Base-by-base conservation (phyloP, 2,888 invertebrate genomes). In the Beris morrisii region DNA sequence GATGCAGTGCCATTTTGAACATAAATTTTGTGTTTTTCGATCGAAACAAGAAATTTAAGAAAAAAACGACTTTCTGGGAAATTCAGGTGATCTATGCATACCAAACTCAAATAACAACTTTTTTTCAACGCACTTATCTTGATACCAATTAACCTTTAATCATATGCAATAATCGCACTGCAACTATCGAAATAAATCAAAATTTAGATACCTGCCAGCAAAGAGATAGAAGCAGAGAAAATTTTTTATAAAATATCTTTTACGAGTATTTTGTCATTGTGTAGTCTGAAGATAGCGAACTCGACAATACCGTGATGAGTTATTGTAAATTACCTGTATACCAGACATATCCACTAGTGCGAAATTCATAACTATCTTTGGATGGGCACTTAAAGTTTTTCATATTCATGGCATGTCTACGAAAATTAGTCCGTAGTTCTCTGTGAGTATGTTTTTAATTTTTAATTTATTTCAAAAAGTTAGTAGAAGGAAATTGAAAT, bases 81-180 rank as follows among this genome's bases (percentile, higher is more conserved):
- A 22, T 22, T 22, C 22, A 22, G 22, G 22, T 22, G 22, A 22
- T 22, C 22, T 2, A 22, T 22, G 13, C 15, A 52, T 15, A 11
- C 15, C 52, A 15, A 11, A 28, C 52, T 1, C 22, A 28, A 52
- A 67, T 66, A 66, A 52, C 75, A 75, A 74, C 74, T 74, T 76
- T 78, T 80, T 79, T 80, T 80, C 80, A 80, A 79, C 78, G 80
- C 73, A 80, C 76, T 79, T 78, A 79, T 79, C 79, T 79, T 78
- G 78, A 79, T n/a, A 76, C 75, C 79, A 80, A 80, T 80, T 79
- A 79, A 80, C 79, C 80, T 79, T 79, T 78, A 78, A 76, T 74
- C 77, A 78, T n/a, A n/a, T 46, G n/a, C 7, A 7, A 13, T 28
- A 13, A 15, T 12, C 5, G 15, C 30, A 22, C 56, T 50, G 46